Evolutionary conservation across 2,888 invertebrate genomes (phyloP).

Genomic region (Dasysyrphus albostriatus): DNA sequence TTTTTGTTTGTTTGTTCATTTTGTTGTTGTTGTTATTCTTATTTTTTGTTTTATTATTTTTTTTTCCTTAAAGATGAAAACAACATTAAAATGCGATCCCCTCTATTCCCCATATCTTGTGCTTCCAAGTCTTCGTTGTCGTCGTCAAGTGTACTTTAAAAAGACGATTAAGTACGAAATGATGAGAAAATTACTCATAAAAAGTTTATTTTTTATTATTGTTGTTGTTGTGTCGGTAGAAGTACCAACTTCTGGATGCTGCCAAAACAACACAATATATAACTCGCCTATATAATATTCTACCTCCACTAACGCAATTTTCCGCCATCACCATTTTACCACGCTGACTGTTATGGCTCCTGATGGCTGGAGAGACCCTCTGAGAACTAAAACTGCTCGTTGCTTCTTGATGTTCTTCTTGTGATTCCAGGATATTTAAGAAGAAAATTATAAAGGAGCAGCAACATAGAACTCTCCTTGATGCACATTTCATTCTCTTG

Average conservation of each 20-base stretch:
- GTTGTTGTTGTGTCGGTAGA: neutral
- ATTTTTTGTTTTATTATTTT: neutral
- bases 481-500: slow-evolving; percentile 40
- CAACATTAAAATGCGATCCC: slow-evolving; percentile 20
- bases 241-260: slow-evolving; percentile 6
- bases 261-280: slow-evolving; percentile 28
- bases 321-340: slow-evolving; percentile 1
- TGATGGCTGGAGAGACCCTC: neutral
- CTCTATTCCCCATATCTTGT: neutral
- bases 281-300: slow-evolving; percentile 4
- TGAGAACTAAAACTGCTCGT: no score
- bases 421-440: neutral
- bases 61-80: slow-evolving; percentile 5
- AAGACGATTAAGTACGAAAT: slow-evolving; percentile 63
- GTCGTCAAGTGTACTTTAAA: slow-evolving; percentile 19
- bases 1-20: slow-evolving; percentile 6
- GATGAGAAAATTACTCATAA: slow-evolving; percentile 65
- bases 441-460: slow-evolving; percentile 8
- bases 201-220: slow-evolving; percentile 30
- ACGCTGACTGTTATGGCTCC: neutral
- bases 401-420: neutral
- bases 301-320: slow-evolving; percentile 55
- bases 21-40: neutral
- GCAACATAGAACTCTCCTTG: slow-evolving; percentile 38
- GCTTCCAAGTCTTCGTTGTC: neutral